These are phyloP conservation scores for Drosophila pseudoobscura DNA, from an alignment of 1,140 invertebrate genomes.

Conservation along the genomic window DNA sequence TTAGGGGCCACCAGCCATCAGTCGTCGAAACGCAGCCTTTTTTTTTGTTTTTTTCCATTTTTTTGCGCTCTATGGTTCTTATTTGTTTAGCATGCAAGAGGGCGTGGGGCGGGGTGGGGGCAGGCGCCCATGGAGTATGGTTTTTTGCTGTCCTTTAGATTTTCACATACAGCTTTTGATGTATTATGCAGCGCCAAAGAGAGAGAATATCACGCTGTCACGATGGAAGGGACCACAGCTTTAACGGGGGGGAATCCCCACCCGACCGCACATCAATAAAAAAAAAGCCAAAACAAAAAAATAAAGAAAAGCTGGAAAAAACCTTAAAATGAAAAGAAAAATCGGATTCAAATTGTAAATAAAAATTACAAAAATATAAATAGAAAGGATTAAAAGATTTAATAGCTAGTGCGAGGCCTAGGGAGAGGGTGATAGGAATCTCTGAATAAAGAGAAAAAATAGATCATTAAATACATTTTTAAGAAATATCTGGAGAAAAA, in stretches of 20 bases:
- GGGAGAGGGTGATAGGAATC: too few relatives aligned
- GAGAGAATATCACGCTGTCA: slow-evolving; percentile 19
- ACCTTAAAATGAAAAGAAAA: slow-evolving; percentile 19
- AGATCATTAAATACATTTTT: too few relatives aligned
- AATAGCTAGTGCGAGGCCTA: too few relatives aligned
- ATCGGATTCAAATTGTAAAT: not conserved
- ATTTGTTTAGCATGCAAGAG: slow-evolving; percentile 61
- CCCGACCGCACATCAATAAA: slow-evolving; percentile 5
- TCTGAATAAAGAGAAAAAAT: too few relatives aligned
- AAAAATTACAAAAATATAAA: slow-evolving; percentile 3
- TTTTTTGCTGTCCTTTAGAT: slow-evolving; percentile 34
- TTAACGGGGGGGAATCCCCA: not conserved
- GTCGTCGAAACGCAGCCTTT: slow-evolving; percentile 16
- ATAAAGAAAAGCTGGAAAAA: slow-evolving; percentile 1
- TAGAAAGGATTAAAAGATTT: too few relatives aligned
- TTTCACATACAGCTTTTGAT: slow-evolving; percentile 73
- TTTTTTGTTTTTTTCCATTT: slow-evolving; percentile 16
- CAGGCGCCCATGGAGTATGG: not conserved
- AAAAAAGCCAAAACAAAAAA: slow-evolving; percentile 1
- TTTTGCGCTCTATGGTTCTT: slow-evolving; percentile 38
- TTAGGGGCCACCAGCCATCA: slow-evolving; percentile 30
- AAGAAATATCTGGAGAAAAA: too few relatives aligned
- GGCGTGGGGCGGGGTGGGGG: not conserved
- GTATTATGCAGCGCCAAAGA: slow-evolving; percentile 66
- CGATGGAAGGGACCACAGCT: slow-evolving; percentile 18